Conservation (phyloP, 2,797 vertebrate species). For the Lagodon rhomboides region DNA sequence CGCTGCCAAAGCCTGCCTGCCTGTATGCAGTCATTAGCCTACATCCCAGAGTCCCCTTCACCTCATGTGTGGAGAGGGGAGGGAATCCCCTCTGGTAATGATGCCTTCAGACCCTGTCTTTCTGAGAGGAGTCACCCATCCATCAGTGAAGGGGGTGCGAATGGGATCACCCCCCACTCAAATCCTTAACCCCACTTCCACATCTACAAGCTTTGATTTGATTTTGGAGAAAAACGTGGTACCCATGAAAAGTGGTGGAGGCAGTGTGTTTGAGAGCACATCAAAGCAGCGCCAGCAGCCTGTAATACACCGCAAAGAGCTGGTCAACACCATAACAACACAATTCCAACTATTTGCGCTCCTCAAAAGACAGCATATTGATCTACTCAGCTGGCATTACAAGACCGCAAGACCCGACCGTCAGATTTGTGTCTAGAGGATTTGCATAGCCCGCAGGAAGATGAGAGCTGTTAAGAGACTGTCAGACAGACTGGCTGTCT, state of each 20-base stretch:
- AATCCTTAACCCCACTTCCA: slow-evolving; percentile 33
- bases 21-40: slow-evolving; percentile 68
- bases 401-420: slow-evolving; percentile 41
- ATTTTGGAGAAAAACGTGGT: slow-evolving; percentile 15
- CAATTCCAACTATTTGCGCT: slow-evolving; percentile 17
- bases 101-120: slow-evolving; percentile 63
- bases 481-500: slow-evolving; percentile 79
- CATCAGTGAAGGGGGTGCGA: slow-evolving; percentile 61
- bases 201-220: slow-evolving; percentile 20
- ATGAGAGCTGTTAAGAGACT: slow-evolving; percentile 64
- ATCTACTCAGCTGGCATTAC: slow-evolving; percentile 39
- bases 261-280: slow-evolving; percentile 27
- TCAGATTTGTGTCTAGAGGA: slow-evolving; percentile 55
- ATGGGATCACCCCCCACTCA: slow-evolving; percentile 20
- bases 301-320: slow-evolving; percentile 23
- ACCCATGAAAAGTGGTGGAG: slow-evolving; percentile 25
- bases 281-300: slow-evolving; percentile 29
- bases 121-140: slow-evolving; percentile 71
- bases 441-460: slow-evolving; percentile 57
- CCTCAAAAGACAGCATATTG: slow-evolving; percentile 42
- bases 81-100: slow-evolving; percentile 81
- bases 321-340: slow-evolving; percentile 41
- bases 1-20: slow-evolving; percentile 54
- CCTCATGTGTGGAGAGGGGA: slow-evolving; percentile 58
- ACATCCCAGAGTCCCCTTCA: slow-evolving; percentile 63